Evolutionary conservation across 2,797 vertebrate genomes (phyloP).

Genomic region (Notoglanidium macrostoma): DNA sequence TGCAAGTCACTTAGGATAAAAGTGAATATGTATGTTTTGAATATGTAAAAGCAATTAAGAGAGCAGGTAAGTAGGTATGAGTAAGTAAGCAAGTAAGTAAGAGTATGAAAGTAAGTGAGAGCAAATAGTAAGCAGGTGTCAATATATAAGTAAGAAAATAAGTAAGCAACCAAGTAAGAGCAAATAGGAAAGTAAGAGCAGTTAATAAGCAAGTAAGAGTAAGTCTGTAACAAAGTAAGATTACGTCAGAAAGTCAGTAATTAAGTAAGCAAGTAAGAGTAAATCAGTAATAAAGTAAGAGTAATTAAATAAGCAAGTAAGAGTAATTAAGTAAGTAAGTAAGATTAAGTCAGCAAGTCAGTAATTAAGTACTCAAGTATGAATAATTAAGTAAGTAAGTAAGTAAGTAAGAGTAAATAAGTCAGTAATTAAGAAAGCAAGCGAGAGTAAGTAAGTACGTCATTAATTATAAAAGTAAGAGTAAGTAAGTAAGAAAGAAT

Average conservation of each 20-base stretch:
- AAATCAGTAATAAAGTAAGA: no score
- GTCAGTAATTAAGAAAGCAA: no score
- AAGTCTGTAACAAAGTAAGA: no score
- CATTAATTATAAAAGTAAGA: background rate
- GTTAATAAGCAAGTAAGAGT: no score
- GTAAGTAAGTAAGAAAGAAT: background rate
- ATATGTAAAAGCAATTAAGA: background rate
- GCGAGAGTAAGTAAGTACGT: background rate
- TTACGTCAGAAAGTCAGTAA: background rate
- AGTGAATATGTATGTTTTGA: background rate
- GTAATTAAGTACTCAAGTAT: background rate
- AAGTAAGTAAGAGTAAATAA: background rate
- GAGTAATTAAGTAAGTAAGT: background rate
- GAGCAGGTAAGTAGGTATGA: background rate
- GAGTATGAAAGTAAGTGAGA: background rate
- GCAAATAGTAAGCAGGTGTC: background rate
- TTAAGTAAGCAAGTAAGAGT: background rate
- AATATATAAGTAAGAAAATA: background rate
- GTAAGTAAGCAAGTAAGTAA: background rate
- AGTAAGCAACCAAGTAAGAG: background rate
- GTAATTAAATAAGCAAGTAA: no score
- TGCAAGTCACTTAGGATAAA: background rate
- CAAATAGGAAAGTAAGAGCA: background rate
- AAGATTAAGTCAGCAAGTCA: no score
- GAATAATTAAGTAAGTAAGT: background rate